phyloP scores from a whole-genome alignment of 1,140 invertebrate genomes.

The Bicyclus anynana region DNA sequence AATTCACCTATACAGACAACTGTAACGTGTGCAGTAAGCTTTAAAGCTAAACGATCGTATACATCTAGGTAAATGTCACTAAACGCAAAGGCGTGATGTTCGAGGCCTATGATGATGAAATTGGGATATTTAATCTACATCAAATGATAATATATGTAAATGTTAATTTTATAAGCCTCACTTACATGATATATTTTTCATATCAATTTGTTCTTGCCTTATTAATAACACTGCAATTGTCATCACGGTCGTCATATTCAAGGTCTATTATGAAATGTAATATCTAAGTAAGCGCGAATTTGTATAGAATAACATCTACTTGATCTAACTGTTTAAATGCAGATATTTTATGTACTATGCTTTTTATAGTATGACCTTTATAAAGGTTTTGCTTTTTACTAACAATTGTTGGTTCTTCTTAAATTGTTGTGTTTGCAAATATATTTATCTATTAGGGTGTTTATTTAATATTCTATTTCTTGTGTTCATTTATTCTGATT shows the following conservation, averaged over 20 bases:
- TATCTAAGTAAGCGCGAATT: background rate
- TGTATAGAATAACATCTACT: background rate
- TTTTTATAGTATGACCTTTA: too few species aligned
- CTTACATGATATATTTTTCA: background rate
- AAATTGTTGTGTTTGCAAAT: too few species aligned
- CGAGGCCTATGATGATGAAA: constrained; percentile 43
- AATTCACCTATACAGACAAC: too few species aligned
- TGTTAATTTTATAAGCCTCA: background rate
- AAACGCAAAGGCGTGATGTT: constrained; percentile 46
- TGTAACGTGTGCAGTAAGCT: background rate
- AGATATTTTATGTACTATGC: too few species aligned
- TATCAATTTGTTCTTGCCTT: background rate
- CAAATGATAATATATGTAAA: background rate
- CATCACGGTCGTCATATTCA: background rate
- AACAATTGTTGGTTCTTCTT: too few species aligned
- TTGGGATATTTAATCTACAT: constrained; percentile 4
- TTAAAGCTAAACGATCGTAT: background rate
- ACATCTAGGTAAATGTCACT: constrained; percentile 53
- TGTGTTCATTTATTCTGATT: too few species aligned
- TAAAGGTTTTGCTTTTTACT: too few species aligned
- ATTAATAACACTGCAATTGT: background rate
- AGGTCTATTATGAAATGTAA: background rate
- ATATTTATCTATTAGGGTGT: too few species aligned
- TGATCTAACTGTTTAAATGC: too few species aligned
- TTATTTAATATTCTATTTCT: too few species aligned